These are phyloP conservation scores for Eretmochelys imbricata DNA, from an alignment of 2,113 vertebrate genomes.

Conservation along the genomic window DNA sequence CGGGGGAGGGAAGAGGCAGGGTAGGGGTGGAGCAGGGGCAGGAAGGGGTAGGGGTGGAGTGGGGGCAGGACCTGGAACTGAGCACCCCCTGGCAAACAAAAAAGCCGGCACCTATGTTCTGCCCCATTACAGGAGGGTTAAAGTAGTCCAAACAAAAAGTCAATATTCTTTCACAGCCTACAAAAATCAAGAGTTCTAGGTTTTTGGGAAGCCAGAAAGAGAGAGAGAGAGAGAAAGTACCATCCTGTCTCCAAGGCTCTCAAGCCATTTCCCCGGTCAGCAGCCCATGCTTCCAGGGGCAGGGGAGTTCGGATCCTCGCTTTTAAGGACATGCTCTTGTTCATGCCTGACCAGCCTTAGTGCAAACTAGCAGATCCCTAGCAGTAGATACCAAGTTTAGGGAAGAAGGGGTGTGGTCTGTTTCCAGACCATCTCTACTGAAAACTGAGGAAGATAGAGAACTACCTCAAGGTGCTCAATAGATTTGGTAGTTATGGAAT, in stretches of 20 bases:
- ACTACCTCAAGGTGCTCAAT: background rate
- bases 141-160: background rate
- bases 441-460: background rate
- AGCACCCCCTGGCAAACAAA: no score
- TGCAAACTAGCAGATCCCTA: background rate
- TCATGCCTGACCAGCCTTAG: background rate
- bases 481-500: fast-evolving
- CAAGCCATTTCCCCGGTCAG: background rate
- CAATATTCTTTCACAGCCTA: background rate
- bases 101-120: background rate
- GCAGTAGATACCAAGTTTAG: background rate
- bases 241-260: background rate
- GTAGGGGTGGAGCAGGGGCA: no score
- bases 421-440: background rate
- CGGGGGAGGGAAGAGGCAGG: no score
- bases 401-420: background rate
- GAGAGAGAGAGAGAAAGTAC: background rate
- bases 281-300: background rate
- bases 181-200: background rate
- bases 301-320: background rate
- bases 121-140: background rate
- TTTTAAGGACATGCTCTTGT: background rate
- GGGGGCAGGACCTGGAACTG: no score
- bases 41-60: no score
- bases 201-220: background rate